Evolutionary conservation across 2,888 invertebrate genomes (phyloP), one percentile per base, ranked within the genome.

Genomic region (Willowsia nigromaculata): DNA sequence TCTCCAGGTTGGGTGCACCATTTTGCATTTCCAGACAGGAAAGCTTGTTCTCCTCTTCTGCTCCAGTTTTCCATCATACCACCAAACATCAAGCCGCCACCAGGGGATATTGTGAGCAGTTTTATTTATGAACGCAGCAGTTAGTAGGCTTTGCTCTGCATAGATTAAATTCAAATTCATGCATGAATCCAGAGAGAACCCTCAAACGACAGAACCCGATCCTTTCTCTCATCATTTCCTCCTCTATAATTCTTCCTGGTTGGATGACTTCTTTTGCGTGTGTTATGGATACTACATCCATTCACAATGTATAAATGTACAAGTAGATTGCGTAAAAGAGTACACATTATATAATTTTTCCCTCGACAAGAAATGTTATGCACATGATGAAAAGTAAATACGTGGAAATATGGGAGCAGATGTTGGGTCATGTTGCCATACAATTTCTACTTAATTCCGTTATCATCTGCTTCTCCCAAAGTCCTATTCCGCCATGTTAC

Each of bases 391-490:
- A 27, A 7, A 13, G 33, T 71, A 37, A 1, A 65, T 43, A 47
- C 13, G 47, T n/a, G 53, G 22, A 27, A 65, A 33, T 37, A 33
- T 65, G 50, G 43, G 0, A 50, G 56, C 83, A 83, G 83, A 83
- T 83, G 83, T 71, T 83, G 65, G 71, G 5, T 4, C 56, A 59
- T n/a, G n/a, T n/a, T n/a, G 27, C 59, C 25, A 27, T 22, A 53
- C 5, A n/a, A 18, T 53, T 1, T n/a, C 25, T 27, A 27, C 27
- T n/a, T n/a, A n/a, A n/a, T n/a, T n/a, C n/a, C 59, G 27, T 27
- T 15, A 59, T 59, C 68, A 83, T 83, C 71, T 71, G 53, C 27
- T 82, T 82, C 82, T 68, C 50, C n/a, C 37, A n/a, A n/a, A n/a
- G n/a, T n/a, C n/a, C n/a, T n/a, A n/a, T n/a, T n/a, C n/a, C n/a